Base-by-base conservation (phyloP, 2,797 vertebrate species). In the Lepus oiostolus region DNA sequence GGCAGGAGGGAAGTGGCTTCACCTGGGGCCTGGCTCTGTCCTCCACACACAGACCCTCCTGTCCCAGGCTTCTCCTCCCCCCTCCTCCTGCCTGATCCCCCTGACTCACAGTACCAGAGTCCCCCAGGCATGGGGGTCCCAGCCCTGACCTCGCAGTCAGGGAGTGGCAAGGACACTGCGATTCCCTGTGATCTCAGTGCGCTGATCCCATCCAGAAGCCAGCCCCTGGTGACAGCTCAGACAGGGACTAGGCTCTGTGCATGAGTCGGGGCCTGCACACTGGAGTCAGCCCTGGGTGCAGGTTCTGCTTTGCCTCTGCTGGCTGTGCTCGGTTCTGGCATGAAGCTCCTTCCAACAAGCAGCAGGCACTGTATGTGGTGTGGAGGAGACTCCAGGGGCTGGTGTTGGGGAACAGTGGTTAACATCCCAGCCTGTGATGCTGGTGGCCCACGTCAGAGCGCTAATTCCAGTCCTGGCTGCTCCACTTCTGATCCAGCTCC, bases 181-280 rank as follows among this genome's bases (percentile, higher is more conserved):
- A 24, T 35, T 74, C 21, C 30, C 47, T 30, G 0, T 16, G 50
- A 28, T 77, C 68, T 54, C 16, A 8, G 58, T 38, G 62, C 21
- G 79, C 17, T 28, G 16, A 13, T 92, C 21, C 17, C 19, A 21
- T 16, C 2, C 17, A 5, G 88, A 71, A 65, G 52, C 21, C 67
- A 32, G 2, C 5, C 17, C 0, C 1, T 32, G 26, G 21, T 35
- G 50, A 28, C 63, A 80, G 52, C 42, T 87, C 26, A 70, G 24
- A 12, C 11, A 47, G 52, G 47, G 42, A 11, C 3, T 26, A 19
- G 65, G n/a, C 0, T 0, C 13, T 2, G 47, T 1, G 21, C 22
- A 42, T n/a, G 19, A 71, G 35, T 5, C 13, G 60, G 72, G 50
- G 32, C 35, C 71, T 71, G 47, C 1, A 28, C 42, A 72, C 74